These are phyloP conservation scores for Therioaphis trifolii DNA, from an alignment of 2,888 invertebrate genomes.

Conservation along the genomic window DNA sequence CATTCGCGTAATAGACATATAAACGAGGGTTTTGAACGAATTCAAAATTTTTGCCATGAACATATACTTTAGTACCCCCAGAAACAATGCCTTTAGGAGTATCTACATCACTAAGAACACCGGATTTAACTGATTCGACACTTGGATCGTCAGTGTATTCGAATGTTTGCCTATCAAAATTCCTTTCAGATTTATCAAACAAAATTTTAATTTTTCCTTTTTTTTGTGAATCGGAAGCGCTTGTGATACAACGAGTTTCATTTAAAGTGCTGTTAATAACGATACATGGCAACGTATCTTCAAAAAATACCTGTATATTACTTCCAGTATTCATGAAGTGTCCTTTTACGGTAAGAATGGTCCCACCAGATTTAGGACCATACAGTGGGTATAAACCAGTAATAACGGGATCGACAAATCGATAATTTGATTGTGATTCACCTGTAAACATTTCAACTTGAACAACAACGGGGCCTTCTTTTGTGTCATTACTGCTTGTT, in stretches of 20 bases:
- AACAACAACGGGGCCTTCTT: constrained; percentile 89
- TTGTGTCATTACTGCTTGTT: constrained; percentile 81
- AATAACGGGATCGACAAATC: constrained; percentile 91
- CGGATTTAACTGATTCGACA: constrained; percentile 86
- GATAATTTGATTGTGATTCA: constrained; percentile 84
- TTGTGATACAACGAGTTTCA: constrained; percentile 85
- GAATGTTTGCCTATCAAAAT: constrained; percentile 82
- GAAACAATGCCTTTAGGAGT: constrained; percentile 90
- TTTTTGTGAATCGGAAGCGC: constrained; percentile 77
- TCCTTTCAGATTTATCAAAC: constrained; percentile 84
- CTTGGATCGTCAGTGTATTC: constrained; percentile 91
- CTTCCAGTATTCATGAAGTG: constrained; percentile 96
- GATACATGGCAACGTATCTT: constrained; percentile 79
- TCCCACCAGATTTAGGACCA: constrained; percentile 96
- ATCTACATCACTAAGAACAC: constrained; percentile 78
- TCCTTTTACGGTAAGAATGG: constrained; percentile 88
- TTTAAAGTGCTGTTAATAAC: constrained; percentile 77
- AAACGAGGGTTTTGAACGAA: constrained; percentile 93
- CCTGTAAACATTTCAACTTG: constrained; percentile 91
- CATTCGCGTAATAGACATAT: constrained; percentile 90
- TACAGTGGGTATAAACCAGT: constrained; percentile 85
- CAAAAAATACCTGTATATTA: constrained; percentile 87
- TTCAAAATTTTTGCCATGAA: constrained; percentile 88
- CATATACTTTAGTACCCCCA: constrained; percentile 91
- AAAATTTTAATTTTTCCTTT: constrained; percentile 83